A percentile compares a stretch with the other conserved stretches of the same genome.
Evolutionary conservation across 1,140 invertebrate genomes (phyloP).

Genomic region (Bombus balteatus): DNA sequence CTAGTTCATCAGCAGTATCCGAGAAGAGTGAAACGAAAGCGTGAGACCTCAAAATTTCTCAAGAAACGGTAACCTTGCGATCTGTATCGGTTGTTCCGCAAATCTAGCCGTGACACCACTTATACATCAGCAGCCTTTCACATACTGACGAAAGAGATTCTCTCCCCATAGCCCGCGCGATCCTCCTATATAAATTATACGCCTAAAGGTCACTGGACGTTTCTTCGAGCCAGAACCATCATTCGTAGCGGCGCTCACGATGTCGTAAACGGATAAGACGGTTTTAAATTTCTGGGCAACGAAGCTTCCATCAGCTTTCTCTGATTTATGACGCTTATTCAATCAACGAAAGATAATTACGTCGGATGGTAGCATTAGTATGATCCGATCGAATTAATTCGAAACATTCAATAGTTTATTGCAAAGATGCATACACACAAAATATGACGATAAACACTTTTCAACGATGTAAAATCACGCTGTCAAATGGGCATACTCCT

Average conservation of each 20-base stretch:
- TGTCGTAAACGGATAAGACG: slow-evolving; percentile 40
- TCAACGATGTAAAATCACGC: not conserved
- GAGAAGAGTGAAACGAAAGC: not conserved
- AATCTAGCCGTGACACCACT: slow-evolving; percentile 16
- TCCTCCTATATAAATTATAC: slow-evolving; percentile 72
- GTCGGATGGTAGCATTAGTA: not conserved
- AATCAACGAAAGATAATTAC: slow-evolving; percentile 7
- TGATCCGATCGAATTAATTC: not conserved
- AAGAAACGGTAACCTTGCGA: slow-evolving; percentile 42
- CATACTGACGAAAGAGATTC: slow-evolving; percentile 53
- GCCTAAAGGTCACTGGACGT: slow-evolving; percentile 73
- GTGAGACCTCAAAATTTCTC: slow-evolving; percentile 33
- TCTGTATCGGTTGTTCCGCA: slow-evolving; percentile 47
- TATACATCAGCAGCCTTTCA: slow-evolving; percentile 63
- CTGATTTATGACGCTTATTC: slow-evolving; percentile 32
- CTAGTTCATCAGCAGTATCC: not conserved
- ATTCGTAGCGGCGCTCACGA: slow-evolving; percentile 43
- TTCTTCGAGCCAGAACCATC: slow-evolving; percentile 65
- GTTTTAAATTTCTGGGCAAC: slow-evolving; percentile 48
- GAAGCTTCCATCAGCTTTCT: not conserved
- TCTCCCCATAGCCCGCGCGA: slow-evolving; percentile 26
- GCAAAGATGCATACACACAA: not conserved
- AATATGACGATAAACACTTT: not conserved
- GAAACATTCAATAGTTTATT: not conserved
- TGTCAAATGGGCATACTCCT: no score